phyloP scores from a whole-genome alignment of 2,797 vertebrate genomes.

The Nothura maculosa region DNA sequence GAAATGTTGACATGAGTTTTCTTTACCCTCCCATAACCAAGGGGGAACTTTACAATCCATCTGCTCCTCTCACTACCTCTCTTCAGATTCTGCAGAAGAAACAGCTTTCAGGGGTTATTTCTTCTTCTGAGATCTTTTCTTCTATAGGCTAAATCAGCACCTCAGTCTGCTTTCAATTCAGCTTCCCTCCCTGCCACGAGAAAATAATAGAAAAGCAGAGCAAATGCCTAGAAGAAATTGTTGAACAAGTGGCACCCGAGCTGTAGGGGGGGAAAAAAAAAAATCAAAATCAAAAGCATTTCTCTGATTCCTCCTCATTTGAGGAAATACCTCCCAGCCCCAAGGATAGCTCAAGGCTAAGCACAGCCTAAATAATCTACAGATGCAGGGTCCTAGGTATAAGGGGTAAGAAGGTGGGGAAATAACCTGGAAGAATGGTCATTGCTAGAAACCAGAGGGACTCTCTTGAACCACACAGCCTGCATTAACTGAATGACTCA shows the following conservation, averaged over 20 bases:
- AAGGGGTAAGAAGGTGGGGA: background rate
- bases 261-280: background rate
- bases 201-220: conserved; percentile 57
- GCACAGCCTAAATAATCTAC: background rate
- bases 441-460: conserved; percentile 2
- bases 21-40: background rate
- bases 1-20: background rate
- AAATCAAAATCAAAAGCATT: conserved; percentile 51
- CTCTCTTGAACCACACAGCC: conserved; percentile 2
- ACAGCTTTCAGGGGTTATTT: background rate
- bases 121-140: background rate
- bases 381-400: background rate
- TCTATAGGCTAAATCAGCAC: conserved; percentile 7
- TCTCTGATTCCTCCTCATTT: conserved; percentile 12
- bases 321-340: background rate
- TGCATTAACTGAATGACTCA: background rate
- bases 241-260: conserved; percentile 50
- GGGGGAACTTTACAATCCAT: background rate
- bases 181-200: conserved; percentile 11
- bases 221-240: conserved; percentile 43
- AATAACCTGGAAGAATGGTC: conserved; percentile 3
- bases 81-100: background rate
- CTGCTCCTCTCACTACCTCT: background rate
- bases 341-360: conserved; percentile 44
- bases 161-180: conserved; percentile 44